Base-by-base conservation (phyloP, 1,140 invertebrate species). In the Heliconius eleuchia region DNA sequence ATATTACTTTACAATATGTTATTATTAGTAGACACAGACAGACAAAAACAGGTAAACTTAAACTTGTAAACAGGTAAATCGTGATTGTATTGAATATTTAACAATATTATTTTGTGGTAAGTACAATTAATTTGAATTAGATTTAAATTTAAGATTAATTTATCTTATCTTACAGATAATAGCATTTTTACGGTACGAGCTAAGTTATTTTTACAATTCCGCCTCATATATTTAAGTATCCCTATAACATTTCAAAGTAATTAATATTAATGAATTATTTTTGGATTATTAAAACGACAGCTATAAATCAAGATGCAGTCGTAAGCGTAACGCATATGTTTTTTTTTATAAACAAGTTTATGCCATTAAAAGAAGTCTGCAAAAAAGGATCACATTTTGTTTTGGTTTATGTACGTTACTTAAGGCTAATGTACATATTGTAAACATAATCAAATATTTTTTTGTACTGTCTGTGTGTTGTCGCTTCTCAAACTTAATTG, bases 291-390 rank as follows among this genome's bases (percentile, higher is more conserved):
- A 60, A 23, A 60, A 60, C n/a, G 55, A 60, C n/a, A 27, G 55
- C n/a, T 60, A 60, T 60, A 60, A 60, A 60, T 60, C 55, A 60
- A 23, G n/a, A n/a, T 23, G 55, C 55, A 60, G 55, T 60, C 55
- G 55, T 60, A 60, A 60, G 55, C 55, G 55, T 60, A 60, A 23
- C 55, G n/a, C 55, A 60, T 60, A 23, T 60, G 55, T 60, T 9
- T 23, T n/a, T 23, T 23, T n/a, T 52, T 19, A 60, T 23, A 60
- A 60, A 66, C 9, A 66, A 66, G 23, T 66, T 66, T 16, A 27
- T 66, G 60, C 5, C 60, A 66, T 66, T 66, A 66, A 66, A 30
- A 30, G 23, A 5, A 16, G 27, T 11, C n/a, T 27, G 55, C 55
- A 60, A 60, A 60, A 60, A 60, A 60, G 55, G n/a, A 23, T 9